Percentiles rank a stretch among this genome's conserved stretches.
Evolutionary conservation across 2,797 vertebrate genomes (phyloP).

Genomic region (Spea hammondii): DNA sequence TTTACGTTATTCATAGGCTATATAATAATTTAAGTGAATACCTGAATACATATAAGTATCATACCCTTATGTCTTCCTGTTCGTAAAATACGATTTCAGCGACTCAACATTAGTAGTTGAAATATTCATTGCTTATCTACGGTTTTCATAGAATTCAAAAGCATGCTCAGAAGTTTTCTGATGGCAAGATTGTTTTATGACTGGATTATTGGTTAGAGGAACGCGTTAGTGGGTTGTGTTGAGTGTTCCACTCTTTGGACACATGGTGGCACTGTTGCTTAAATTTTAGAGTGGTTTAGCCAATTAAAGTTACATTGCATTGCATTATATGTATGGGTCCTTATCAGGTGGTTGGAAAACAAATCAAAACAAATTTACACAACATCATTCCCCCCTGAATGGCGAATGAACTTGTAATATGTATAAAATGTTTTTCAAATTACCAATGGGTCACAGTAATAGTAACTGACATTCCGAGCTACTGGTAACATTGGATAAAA

Average conservation of each 20-base stretch:
- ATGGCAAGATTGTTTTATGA: too few species aligned
- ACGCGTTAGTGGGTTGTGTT: too few species aligned
- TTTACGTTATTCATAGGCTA: too few species aligned
- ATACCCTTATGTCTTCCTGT: too few species aligned
- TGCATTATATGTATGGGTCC: constrained; percentile 52
- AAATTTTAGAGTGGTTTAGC: constrained; percentile 61
- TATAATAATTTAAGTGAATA: too few species aligned
- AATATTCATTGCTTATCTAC: too few species aligned
- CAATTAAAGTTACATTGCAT: constrained; percentile 47
- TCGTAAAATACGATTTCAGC: too few species aligned
- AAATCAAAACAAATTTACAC: constrained; percentile 58
- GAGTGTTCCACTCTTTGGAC: constrained; percentile 42
- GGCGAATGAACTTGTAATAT: constrained; percentile 61
- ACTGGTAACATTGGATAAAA: constrained; percentile 53
- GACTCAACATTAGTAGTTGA: too few species aligned
- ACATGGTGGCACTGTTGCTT: constrained; percentile 73
- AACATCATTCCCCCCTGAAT: constrained; percentile 61
- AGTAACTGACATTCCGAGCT: constrained; percentile 49
- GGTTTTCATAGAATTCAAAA: too few species aligned
- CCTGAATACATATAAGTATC: too few species aligned
- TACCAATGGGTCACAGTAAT: constrained; percentile 44
- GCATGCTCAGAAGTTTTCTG: too few species aligned
- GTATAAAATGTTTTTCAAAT: constrained; percentile 50
- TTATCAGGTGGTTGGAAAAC: constrained; percentile 28
- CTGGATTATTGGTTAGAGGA: too few species aligned